phyloP scores from a whole-genome alignment of 2,888 invertebrate species.

The Epirrhoe alternata region DNA sequence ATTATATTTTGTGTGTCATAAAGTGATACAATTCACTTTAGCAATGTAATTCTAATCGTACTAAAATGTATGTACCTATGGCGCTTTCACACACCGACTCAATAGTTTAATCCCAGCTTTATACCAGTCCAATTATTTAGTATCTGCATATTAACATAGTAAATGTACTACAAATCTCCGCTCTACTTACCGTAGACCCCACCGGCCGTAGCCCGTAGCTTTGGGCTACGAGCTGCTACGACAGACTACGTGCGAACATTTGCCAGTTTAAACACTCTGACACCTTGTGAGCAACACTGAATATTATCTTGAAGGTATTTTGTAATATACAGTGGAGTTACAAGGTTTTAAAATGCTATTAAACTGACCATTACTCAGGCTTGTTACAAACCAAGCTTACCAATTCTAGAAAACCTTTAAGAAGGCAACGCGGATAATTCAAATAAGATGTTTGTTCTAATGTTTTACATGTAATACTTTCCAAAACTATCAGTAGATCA shows the following conservation, averaged over 20 bases:
- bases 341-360: not conserved
- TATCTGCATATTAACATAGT: not conserved
- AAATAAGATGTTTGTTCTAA: too few species aligned
- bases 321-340: not conserved
- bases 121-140: not conserved
- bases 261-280: constrained; percentile 18
- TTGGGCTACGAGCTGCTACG: constrained; percentile 9
- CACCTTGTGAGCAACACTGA: constrained; percentile 15
- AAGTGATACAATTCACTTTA: too few species aligned
- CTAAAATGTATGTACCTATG: too few species aligned
- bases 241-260: constrained; percentile 21
- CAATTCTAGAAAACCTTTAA: not conserved
- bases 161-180: not conserved
- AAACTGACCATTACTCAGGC: not conserved
- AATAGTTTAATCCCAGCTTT: too few species aligned
- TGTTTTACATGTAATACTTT: too few species aligned
- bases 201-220: constrained; percentile 19
- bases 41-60: too few species aligned
- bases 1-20: too few species aligned
- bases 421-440: too few species aligned
- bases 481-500: too few species aligned
- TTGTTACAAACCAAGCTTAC: not conserved
- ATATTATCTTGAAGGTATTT: constrained; percentile 14
- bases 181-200: constrained; percentile 6
- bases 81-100: too few species aligned